Conservation (phyloP, 2,113 vertebrate genomes). For the Cariama cristata region DNA sequence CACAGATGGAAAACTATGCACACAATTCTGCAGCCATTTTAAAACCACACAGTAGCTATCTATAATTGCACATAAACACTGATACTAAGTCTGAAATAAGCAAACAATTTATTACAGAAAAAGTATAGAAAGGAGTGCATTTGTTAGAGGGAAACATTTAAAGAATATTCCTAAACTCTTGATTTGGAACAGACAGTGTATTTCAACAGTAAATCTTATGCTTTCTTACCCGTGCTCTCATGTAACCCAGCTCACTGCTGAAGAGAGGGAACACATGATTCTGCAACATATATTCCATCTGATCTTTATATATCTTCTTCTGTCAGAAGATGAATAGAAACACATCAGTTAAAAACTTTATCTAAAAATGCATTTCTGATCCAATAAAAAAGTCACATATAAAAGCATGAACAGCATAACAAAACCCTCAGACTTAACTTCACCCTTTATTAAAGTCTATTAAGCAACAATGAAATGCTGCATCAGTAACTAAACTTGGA, state of each 20-base stretch:
- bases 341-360: background rate
- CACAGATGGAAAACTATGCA: constrained; percentile 79
- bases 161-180: background rate
- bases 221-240: constrained; percentile 93
- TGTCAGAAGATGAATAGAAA: constrained; percentile 69
- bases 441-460: background rate
- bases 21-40: constrained; percentile 72
- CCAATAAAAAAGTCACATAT: background rate
- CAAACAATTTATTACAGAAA: background rate
- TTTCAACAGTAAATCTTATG: background rate
- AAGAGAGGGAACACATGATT: constrained; percentile 98
- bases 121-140: background rate
- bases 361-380: background rate
- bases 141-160: background rate
- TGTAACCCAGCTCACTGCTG: constrained; percentile 95
- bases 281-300: constrained; percentile 99
- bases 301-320: constrained; percentile 99
- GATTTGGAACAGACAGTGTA: background rate
- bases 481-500: background rate
- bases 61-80: background rate
- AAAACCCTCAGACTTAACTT: background rate
- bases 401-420: background rate
- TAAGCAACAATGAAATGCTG: background rate
- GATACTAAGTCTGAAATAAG: background rate
- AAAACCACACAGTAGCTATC: background rate